Evolutionary conservation across 2,113 vertebrate genomes (phyloP), one percentile per base, ranked within the genome.

Genomic region (Geothlypis trichas): DNA sequence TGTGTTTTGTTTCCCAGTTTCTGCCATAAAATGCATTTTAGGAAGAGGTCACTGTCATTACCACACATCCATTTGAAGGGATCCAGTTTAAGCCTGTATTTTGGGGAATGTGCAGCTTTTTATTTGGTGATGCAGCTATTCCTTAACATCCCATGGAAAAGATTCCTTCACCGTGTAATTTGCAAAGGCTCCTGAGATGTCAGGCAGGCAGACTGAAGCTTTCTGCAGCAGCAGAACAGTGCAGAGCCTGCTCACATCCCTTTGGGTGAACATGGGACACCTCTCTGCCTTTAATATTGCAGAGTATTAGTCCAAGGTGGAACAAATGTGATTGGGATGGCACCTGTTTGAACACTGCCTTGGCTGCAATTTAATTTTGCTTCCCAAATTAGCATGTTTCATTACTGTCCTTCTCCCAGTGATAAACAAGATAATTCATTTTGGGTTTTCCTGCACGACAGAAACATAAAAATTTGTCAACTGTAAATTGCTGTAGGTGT

Each of bases 381-480:
- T 95, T 54, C 96, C 92, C 88, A 92, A 95, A 97, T 97, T 93
- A 97, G 77, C 86, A 84, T 95, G 95, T 97, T 94, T 96, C 95
- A 94, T 97, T 98, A 91, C 95, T 97, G 75, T 93, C 89, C 84
- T 95, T 94, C 91, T 97, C 93, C 95, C 87, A 93, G 82, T 87
- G 96, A 97, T 97, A 95, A 97, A 94, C 94, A 95, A 97, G 97
- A 97, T 97, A 97, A 98, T 98, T 97, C 94, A 97, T 97, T 98
- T 96, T 94, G 95, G 79, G 95, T 91, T 87, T 93, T 97, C 93
- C 96, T 90, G 55, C 85, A 73, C 44, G 63, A 86, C 63, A n/a
- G 94, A 97, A 97, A 97, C 97, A 96, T 97, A 97, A 97, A 97
- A 97, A 97, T 94, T 97, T 92, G 92, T 96, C 96, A 94, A 93